Evolutionary conservation across 2,113 vertebrate species (phyloP), one percentile per base, ranked within the genome.

Genomic region (Ibidorhyncha struthersii): DNA sequence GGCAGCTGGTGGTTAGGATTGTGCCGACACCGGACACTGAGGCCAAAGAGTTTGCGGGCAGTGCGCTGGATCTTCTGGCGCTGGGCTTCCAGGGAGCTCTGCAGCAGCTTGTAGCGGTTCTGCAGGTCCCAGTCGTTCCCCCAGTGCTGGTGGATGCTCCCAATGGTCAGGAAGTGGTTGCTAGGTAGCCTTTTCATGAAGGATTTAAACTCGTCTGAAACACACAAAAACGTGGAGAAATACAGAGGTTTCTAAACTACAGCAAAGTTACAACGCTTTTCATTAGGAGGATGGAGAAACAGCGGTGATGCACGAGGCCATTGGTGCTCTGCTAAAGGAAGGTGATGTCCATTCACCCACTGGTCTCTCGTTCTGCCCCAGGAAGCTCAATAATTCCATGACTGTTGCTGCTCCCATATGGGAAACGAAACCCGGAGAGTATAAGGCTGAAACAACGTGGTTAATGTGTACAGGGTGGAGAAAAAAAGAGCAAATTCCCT

Each of bases 1-100:
- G 99, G 99, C 98, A 99, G 99, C 98, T 99, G 99, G 98, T 99
- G 99, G 98, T 99, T 99, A 65, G 99, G 99, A 53, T 99, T 99
- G 98, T 99, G 99, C 95, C 99, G 99, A 95, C 99, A 99, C 62
- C 99, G 99, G 96, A 99, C 98, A 49, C 99, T 99, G 97, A 99
- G 99, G 94, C 99, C 98, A 63, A 99, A 99, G 71, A 99, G 99
- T 98, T 99, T 99, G 95, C 99, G 99, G 89, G 99, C 99, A 4
- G 99, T 99, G 89, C 99, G 99, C 77, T 99, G 99, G 90, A 99
- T 99, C 98, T 99, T 99, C 94, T 99, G 98, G 53, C 99, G 98
- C 93, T 99, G 99, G 67, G 98, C 98, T 98, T 99, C 99, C 62
- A 99, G 98, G 78, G 99, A 99, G 47, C 99, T 99, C 98, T 99